phyloP scores from a whole-genome alignment of 2,113 vertebrate genomes.

The Isurus oxyrinchus region DNA sequence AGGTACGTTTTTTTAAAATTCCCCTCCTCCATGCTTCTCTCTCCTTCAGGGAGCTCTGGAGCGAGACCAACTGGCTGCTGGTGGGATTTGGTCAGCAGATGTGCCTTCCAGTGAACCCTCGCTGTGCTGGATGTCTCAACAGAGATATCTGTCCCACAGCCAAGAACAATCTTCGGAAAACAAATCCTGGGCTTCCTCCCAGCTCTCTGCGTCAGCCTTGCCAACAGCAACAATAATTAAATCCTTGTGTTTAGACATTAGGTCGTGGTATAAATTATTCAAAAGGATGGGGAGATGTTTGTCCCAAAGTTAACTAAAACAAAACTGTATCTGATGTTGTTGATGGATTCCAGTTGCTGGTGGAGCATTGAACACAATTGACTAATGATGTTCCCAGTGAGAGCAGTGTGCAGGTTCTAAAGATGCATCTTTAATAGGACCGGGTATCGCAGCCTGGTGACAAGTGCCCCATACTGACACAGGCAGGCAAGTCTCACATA shows the following conservation, averaged over 20 bases:
- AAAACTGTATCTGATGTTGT: background rate
- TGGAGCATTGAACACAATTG: background rate
- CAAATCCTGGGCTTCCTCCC: constrained; percentile 44
- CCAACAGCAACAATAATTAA: constrained; percentile 35
- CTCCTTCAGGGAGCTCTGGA: constrained; percentile 77
- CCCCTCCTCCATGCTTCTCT: background rate
- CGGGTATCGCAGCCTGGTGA: background rate
- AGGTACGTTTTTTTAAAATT: background rate
- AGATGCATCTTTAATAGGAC: background rate
- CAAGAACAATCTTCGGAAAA: constrained; percentile 46
- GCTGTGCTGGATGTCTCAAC: constrained; percentile 79
- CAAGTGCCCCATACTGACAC: background rate
- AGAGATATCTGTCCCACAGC: constrained; percentile 73
- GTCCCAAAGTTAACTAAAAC: constrained; percentile 22
- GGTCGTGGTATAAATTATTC: constrained; percentile 20
- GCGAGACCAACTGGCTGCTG: constrained; percentile 84
- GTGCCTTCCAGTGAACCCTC: constrained; percentile 75
- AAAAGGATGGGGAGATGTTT: constrained; percentile 24
- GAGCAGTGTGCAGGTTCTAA: background rate
- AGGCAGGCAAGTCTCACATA: background rate
- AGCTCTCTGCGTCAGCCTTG: background rate
- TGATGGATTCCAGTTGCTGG: constrained; percentile 26
- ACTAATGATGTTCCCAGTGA: background rate
- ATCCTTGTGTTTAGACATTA: constrained; percentile 30
- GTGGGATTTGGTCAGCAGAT: constrained; percentile 95